Evolutionary conservation across 1,140 invertebrate species (phyloP), one percentile per base, ranked within the genome.

Genomic region (Drosophila tristis): DNA sequence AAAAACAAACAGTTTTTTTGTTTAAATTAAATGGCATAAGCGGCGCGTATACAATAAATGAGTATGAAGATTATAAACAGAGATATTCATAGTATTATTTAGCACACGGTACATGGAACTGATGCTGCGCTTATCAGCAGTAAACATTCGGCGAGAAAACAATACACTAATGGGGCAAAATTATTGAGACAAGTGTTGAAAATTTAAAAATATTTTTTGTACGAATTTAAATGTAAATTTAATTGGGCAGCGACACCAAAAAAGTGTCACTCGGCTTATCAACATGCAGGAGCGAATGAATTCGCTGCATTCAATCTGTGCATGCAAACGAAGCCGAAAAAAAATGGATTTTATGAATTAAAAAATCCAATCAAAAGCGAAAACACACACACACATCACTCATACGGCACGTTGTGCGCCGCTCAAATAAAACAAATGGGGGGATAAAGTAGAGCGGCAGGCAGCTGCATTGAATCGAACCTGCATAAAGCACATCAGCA

Each of bases 401-500:
- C 64, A 78, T 73, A 77, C 78, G 70, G 49, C 43, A 43, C 44
- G 48, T 72, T 48, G 62, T 25, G 42, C 47, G 42, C 16, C 29
- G 26, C 20, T 15, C 42, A 53, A 63, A 73, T 35, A n/a, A 23
- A 4, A 16, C 15, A 63, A 74, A 62, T 44, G 43, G 31, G 9
- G 31, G 9, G 8, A 25, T 48, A 47, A 78, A 61, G 20, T 68
- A 43, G 73, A 65, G 53, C 35, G 62, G 53, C 70, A 72, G 48
- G 23, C 23, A 25, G 23, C 23, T 25, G 23, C 23, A 66, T 55
- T 43, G 47, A 25, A 71, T 70, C 54, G 47, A 79, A 90, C 87
- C 87, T 90, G 86, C 50, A 90, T 39, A 77, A 80, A 61, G 54
- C 78, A 71, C 76, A 90, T 90, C 70, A 68, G 39, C 47, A 90